Evolutionary conservation across 2,113 vertebrate genomes (phyloP).

Genomic region (Scatophagus argus): DNA sequence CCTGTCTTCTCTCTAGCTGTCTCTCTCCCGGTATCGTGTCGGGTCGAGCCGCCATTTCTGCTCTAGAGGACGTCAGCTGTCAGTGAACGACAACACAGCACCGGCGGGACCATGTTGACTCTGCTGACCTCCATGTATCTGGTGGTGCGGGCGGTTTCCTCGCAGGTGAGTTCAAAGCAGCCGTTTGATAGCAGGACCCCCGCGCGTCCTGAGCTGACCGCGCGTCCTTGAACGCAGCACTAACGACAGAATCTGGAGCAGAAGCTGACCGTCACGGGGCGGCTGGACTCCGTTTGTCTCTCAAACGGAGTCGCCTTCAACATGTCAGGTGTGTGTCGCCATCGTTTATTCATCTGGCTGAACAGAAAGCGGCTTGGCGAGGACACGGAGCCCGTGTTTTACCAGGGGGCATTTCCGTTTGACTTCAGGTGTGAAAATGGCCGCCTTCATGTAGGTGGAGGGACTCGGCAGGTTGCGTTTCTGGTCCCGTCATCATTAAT

Average conservation of each 20-base stretch:
- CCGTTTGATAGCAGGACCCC: background rate
- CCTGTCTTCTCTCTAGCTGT: conserved; percentile 3
- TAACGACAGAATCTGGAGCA: background rate
- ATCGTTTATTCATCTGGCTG: background rate
- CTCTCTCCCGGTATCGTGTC: background rate
- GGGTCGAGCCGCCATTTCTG: conserved; percentile 34
- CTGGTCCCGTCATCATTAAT: conserved; percentile 49
- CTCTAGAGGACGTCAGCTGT: conserved; percentile 19
- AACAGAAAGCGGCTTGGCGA: background rate
- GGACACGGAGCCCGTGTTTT: background rate
- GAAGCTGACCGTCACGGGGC: background rate
- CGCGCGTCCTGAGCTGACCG: conserved; percentile 14
- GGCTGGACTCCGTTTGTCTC: fast-evolving
- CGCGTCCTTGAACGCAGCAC: conserved; percentile 55
- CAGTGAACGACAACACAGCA: background rate
- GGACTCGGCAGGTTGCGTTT: background rate
- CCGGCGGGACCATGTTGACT: conserved; percentile 77
- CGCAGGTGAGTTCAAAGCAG: conserved; percentile 77
- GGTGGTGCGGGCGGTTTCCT: conserved; percentile 77
- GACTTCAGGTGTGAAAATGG: conserved; percentile 25
- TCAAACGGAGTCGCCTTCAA: too few relatives aligned
- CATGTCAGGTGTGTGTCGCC: background rate
- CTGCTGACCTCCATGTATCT: conserved; percentile 84
- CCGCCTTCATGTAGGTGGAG: background rate
- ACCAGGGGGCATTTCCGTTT: background rate